Evolutionary conservation across 30 jellyfish, hydroid and myxozoan genomes (phyloP), one percentile per base, ranked within the genome.

Genomic region (Hydra vulgaris): DNA sequence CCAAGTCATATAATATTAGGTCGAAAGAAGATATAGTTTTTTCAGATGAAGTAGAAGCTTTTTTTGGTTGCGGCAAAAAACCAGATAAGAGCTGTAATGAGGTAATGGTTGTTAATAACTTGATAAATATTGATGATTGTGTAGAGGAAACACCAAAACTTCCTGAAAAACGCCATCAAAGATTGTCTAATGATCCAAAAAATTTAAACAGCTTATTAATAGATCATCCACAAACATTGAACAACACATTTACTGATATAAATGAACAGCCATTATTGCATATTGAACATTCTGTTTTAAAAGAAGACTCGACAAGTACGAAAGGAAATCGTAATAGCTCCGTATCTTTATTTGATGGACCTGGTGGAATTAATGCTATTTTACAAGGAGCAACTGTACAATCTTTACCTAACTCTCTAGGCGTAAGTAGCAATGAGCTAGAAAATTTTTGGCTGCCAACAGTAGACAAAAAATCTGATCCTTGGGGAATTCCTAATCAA

Each of bases 291-390:
- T 67, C 54, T 7, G 20, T 75, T 17, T 78, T 53, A 24, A 16
- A 0, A 12, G 72, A 17, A 18, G 7, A 20, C n/a, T 12, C 71
- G 15, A 15, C 70, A 1, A 23, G 21, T 18, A 70, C 8, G 21
- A 25, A n/a, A 19, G 0, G 12, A 26, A 26, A 53, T n/a, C 27
- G 72, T 24, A 22, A 16, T 21, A 70, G 81, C 27, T 8, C 66
- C 12, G 21, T 19, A 23, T 80, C 87, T 25, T 56, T 80, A 82
- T 40, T 80, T 23, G 27, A 82, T 66, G 87, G 75, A 18, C 75
- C 72, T 25, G 83, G 87, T 67, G 87, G 87, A 18, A 66, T 80
- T 19, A 80, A 80, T 70, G 87, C 82, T 70, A 80, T 80, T 80
- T 66, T 80, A 56, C 85, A 80, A 16, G 25, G 23, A 12, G 87